phyloP scores from a whole-genome alignment of 2,888 invertebrate species.

The Aethes cnicana region DNA sequence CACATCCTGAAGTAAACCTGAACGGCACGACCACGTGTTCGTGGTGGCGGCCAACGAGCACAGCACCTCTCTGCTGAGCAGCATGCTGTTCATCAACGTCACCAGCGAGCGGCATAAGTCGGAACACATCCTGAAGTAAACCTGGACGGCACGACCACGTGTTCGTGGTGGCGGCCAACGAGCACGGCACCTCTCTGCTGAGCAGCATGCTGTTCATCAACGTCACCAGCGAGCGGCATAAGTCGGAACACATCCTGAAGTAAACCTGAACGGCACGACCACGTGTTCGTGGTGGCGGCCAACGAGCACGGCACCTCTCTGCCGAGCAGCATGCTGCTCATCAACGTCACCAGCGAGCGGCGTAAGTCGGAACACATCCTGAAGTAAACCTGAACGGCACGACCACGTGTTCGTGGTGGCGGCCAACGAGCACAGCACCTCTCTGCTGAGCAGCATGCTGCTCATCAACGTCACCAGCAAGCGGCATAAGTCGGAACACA shows the following conservation, averaged over 20 bases:
- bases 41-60: slow-evolving; percentile 89
- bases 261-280: slow-evolving; percentile 68
- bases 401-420: too few species aligned
- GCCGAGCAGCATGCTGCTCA: slow-evolving; percentile 90
- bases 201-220: slow-evolving; percentile 91
- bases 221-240: slow-evolving; percentile 82
- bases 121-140: too few species aligned
- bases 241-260: too few species aligned
- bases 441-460: too few species aligned
- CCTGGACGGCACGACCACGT: slow-evolving; percentile 84
- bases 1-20: slow-evolving; percentile 4
- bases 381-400: neutral
- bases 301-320: slow-evolving; percentile 91
- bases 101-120: slow-evolving; percentile 80
- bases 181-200: slow-evolving; percentile 90
- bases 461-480: too few species aligned
- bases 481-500: too few species aligned
- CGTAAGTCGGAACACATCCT: too few species aligned
- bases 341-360: slow-evolving; percentile 84
- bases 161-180: slow-evolving; percentile 90
- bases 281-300: slow-evolving; percentile 89
- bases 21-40: slow-evolving; percentile 88
- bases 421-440: too few species aligned
- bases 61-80: slow-evolving; percentile 91
- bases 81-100: slow-evolving; percentile 88